These are phyloP conservation scores for Andricus curvator DNA, from an alignment of 2,888 invertebrate species.

Conservation along the genomic window DNA sequence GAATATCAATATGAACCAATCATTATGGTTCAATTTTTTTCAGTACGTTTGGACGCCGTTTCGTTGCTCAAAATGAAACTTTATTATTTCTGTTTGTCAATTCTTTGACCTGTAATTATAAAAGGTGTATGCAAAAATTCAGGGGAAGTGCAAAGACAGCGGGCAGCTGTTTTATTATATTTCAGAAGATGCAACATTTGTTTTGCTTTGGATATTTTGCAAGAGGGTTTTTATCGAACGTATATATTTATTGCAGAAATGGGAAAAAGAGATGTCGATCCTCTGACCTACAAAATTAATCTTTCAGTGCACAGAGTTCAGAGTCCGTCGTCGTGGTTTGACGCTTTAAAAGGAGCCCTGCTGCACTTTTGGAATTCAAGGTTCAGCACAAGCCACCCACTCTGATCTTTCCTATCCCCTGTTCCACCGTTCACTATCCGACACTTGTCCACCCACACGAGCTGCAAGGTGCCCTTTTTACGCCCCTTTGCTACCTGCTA, in stretches of 20 bases:
- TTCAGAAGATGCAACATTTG: too few relatives aligned
- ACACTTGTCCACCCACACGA: slow-evolving; percentile 55
- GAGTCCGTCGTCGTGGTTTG: not conserved
- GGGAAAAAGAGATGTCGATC: not conserved
- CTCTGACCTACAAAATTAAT: not conserved
- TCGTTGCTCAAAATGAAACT: too few relatives aligned
- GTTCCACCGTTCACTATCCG: slow-evolving; percentile 49
- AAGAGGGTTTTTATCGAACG: too few relatives aligned
- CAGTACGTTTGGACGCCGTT: too few relatives aligned
- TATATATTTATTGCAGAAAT: not conserved
- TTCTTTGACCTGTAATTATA: too few relatives aligned
- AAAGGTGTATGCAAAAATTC: too few relatives aligned
- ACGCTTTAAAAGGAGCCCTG: slow-evolving; percentile 14
- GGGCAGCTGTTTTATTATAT: too few relatives aligned
- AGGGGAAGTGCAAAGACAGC: too few relatives aligned
- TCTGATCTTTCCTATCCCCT: slow-evolving; percentile 40
- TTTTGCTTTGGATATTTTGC: too few relatives aligned
- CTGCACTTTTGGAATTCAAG: not conserved
- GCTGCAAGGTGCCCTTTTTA: slow-evolving; percentile 44
- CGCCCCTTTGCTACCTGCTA: slow-evolving; percentile 53
- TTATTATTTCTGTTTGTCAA: too few relatives aligned
- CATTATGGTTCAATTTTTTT: too few relatives aligned
- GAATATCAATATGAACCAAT: too few relatives aligned
- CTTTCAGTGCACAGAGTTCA: not conserved
- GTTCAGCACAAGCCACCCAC: slow-evolving; percentile 34